Percentiles rank a stretch among this genome's conserved stretches.
These are phyloP conservation scores for Drosophila nigricruria DNA, from an alignment of 2,888 invertebrate species.

Conservation along the genomic window DNA sequence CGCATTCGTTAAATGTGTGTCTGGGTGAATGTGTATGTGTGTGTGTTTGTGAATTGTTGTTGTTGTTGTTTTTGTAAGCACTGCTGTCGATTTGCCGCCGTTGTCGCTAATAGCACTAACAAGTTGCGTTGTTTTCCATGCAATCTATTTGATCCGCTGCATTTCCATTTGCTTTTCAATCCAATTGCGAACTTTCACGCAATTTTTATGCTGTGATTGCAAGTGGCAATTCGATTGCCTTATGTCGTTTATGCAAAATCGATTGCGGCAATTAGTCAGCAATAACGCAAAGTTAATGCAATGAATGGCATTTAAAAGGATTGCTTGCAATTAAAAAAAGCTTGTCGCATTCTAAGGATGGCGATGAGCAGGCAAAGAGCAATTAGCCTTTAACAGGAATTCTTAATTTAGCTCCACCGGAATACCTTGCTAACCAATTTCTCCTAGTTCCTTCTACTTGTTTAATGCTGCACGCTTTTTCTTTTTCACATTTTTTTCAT, in stretches of 20 bases:
- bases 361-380: constrained; percentile 4
- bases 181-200: constrained; percentile 63
- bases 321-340: constrained; percentile 17
- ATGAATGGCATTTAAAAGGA: constrained; percentile 9
- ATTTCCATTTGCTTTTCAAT: constrained; percentile 46
- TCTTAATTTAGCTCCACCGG: constrained; percentile 3
- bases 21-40: background rate
- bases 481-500: constrained; percentile 9
- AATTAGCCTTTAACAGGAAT: constrained; percentile 35
- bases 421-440: constrained; percentile 7
- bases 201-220: constrained; percentile 51
- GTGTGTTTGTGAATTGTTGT: background rate
- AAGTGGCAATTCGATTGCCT: constrained; percentile 48
- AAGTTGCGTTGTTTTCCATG: constrained; percentile 57
- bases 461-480: constrained; percentile 1
- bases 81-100: constrained; percentile 56
- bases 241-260: constrained; percentile 66
- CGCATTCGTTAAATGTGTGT: constrained; percentile 19
- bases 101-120: constrained; percentile 63
- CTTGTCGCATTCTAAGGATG: background rate
- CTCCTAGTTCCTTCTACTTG: constrained; percentile 13
- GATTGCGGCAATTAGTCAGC: constrained; percentile 47
- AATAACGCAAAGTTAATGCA: constrained; percentile 26
- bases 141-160: constrained; percentile 49
- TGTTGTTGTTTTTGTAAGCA: background rate